A percentile compares a stretch with the other conserved stretches of the same genome.
Evolutionary conservation across 2,113 vertebrate genomes (phyloP).

Genomic region (Alethe diademata): DNA sequence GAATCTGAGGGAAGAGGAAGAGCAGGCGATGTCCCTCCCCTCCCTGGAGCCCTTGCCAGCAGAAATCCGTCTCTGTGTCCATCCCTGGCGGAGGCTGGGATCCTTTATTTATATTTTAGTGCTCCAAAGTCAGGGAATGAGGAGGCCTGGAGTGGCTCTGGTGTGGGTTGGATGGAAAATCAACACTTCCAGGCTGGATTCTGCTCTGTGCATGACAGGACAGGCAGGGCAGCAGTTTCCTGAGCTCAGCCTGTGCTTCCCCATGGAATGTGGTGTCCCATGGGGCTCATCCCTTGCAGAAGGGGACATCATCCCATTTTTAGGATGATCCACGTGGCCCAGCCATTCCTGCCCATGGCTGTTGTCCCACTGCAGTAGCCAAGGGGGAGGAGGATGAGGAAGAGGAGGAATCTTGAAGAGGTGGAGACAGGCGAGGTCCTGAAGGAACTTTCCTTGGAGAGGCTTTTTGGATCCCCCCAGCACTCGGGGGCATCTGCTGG

Average conservation of each 20-base stretch:
- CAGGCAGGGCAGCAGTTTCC: background rate
- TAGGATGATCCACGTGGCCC: background rate
- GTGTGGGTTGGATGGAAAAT: background rate
- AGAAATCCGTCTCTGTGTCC: background rate
- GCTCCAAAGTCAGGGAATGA: background rate
- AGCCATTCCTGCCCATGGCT: background rate
- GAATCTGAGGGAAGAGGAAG: background rate
- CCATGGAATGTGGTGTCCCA: accelerated
- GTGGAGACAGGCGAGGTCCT: background rate
- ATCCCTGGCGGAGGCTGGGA: background rate
- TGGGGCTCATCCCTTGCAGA: background rate
- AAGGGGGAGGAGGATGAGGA: background rate
- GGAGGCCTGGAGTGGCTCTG: background rate
- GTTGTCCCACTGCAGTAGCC: background rate
- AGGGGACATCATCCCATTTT: background rate
- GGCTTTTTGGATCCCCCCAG: background rate
- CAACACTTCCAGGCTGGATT: background rate
- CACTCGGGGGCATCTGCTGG: background rate
- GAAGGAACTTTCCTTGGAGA: background rate
- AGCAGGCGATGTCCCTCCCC: background rate
- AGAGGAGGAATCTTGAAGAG: background rate
- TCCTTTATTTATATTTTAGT: background rate
- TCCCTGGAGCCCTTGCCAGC: background rate
- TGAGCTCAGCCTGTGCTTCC: background rate
- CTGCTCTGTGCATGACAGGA: accelerated